These are phyloP conservation scores for Pangasius larnaudii DNA, from an alignment of 2,797 vertebrate species.

Conservation along the genomic window DNA sequence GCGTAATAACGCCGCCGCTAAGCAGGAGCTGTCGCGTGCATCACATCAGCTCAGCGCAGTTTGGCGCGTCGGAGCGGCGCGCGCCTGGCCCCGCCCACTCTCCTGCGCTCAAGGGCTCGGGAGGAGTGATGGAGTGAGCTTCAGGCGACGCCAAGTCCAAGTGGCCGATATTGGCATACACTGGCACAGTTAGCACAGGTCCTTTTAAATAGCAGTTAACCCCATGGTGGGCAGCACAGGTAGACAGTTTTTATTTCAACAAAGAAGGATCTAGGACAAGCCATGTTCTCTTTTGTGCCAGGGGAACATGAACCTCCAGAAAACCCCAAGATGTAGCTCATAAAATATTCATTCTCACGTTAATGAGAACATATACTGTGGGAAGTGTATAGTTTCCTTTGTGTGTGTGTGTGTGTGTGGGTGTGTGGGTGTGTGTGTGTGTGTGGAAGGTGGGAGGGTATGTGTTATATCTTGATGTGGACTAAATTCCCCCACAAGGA, in stretches of 20 bases:
- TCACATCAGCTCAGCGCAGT: conserved; percentile 61
- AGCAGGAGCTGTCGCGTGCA: conserved; percentile 68
- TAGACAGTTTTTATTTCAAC: background rate
- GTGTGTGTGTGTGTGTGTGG: background rate
- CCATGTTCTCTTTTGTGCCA: background rate
- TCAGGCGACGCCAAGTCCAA: conserved; percentile 2
- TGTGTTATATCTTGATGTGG: background rate
- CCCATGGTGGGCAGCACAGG: background rate
- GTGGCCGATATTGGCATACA: conserved; percentile 7
- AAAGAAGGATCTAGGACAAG: background rate
- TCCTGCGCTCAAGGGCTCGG: conserved; percentile 43
- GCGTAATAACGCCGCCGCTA: conserved; percentile 52
- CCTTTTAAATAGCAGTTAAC: conserved; percentile 8
- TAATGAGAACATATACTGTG: conserved; percentile 55
- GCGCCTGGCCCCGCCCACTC: conserved; percentile 59
- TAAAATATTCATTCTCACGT: conserved; percentile 55
- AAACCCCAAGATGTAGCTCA: conserved; percentile 48
- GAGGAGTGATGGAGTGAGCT: conserved; percentile 34
- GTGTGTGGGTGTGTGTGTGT: background rate
- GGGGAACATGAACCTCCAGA: conserved; percentile 19
- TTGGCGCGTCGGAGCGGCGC: conserved; percentile 55
- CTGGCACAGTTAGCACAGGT: conserved; percentile 1
- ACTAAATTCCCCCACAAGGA: background rate
- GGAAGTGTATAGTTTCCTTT: conserved; percentile 42
- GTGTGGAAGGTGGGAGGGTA: background rate